Base-by-base conservation (phyloP, 2,888 invertebrate species). In the Himalopsyche tibetana region DNA sequence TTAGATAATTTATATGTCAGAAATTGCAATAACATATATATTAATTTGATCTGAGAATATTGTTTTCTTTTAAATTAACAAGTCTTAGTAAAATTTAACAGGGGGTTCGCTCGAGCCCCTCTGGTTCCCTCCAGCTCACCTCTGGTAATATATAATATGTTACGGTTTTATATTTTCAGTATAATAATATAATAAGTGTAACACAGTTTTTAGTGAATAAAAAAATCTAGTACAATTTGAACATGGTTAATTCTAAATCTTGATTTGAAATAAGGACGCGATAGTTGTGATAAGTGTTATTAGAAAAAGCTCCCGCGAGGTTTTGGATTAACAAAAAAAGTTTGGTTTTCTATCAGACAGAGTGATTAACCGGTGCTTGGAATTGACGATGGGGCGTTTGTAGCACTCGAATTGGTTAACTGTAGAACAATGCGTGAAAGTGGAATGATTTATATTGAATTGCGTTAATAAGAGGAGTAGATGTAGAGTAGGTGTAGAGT, bases 291-390 rank as follows among this genome's bases (percentile, higher is more conserved):
- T 63, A 63, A 19, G 63, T 63, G 19, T 63, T n/a, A 5, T 63
- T 5, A 63, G 19, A 63, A 63, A 63, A 63, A 63, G 63, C 63
- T 63, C 63, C 19, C 63, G 63, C 63, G 63, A 19, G 63, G 63
- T 63, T 5, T 63, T 3, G 19, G 63, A 63, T 63, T 5, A 11
- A 63, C 12, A 45, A 45, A 63, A 63, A 63, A 63, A 63, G 63
- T 5, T 19, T 9, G 15, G 8, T 63, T 63, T 19, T 63, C 63
- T 63, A 63, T 63, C n/a, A n/a, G 63, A 11, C 63, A 63, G 19
- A 63, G 63, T 63, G 63, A 63, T 63, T 63, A 63, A 63, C 56
- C 17, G 56, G 56, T 56, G 56, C 56, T 56, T 56, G 4, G n/a
- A 56, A 56, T 56, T 56, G 56, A 56, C 63, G 19, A 63, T 8